Percentiles rank a stretch among this genome's conserved stretches.
Conservation (phyloP, 2,888 invertebrate species). For the Pristionchus exspectatus region DNA sequence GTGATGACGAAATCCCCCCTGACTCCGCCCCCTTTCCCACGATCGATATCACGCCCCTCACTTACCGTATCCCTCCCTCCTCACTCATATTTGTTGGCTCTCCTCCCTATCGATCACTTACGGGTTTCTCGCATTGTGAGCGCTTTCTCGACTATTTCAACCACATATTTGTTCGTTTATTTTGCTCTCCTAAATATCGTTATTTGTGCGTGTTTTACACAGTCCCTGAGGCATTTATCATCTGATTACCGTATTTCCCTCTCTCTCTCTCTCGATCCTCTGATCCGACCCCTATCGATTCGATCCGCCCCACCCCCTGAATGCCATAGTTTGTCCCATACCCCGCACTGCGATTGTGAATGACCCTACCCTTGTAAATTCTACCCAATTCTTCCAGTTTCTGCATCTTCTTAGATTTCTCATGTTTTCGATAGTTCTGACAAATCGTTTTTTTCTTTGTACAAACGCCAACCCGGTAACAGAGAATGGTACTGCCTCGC, state of each 20-base stretch:
- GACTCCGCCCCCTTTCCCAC: background rate
- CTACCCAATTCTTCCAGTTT: background rate
- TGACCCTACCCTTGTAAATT: background rate
- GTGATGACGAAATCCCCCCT: background rate
- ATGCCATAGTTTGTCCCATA: constrained; percentile 29
- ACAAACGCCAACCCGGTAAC: constrained; percentile 20
- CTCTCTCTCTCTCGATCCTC: background rate
- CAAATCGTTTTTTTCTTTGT: background rate
- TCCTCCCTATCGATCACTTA: background rate
- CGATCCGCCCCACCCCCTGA: background rate
- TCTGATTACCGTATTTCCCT: background rate
- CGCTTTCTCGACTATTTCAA: background rate
- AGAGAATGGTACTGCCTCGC: constrained; percentile 36
- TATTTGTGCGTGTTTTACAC: constrained; percentile 29
- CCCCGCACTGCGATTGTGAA: background rate
- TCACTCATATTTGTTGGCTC: constrained; percentile 44
- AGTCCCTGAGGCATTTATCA: constrained; percentile 16
- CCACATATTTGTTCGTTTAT: constrained; percentile 34
- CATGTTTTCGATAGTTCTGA: background rate
- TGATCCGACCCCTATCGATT: background rate
- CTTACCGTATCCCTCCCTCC: background rate
- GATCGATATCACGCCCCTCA: constrained; percentile 18
- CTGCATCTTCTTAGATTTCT: constrained; percentile 34
- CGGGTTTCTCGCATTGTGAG: background rate
- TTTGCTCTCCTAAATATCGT: background rate